A percentile compares a stretch with the other conserved stretches of the same genome.
Evolutionary conservation across 1,140 invertebrate genomes (phyloP).

Genomic region (Pseudomyrmex sp.): DNA sequence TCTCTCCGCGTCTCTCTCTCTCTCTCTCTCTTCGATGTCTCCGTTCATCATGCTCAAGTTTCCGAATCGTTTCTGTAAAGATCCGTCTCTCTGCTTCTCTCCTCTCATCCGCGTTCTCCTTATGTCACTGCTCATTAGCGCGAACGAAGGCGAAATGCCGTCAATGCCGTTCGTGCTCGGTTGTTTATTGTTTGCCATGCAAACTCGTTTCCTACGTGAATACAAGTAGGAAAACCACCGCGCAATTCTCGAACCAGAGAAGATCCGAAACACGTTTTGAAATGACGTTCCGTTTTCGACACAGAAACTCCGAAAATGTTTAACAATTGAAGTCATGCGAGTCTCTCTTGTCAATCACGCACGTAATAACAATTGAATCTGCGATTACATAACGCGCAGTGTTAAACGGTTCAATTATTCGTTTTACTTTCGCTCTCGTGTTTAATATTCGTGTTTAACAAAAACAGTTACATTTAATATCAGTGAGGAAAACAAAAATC

Average conservation of each 20-base stretch:
- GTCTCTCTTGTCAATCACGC: constrained; percentile 8
- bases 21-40: background rate
- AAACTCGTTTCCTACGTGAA: constrained; percentile 35
- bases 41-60: constrained; percentile 37
- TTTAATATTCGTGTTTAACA: background rate
- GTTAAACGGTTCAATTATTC: background rate
- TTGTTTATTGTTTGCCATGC: constrained; percentile 48
- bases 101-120: constrained; percentile 1
- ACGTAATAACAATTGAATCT: constrained; percentile 32
- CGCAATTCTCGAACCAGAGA: background rate
- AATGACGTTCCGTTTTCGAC: background rate
- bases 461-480: background rate
- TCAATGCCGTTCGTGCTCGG: constrained; percentile 23
- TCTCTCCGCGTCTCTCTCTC: constrained; percentile 8
- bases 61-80: constrained; percentile 39
- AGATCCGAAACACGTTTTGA: constrained; percentile 6
- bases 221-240: constrained; percentile 37
- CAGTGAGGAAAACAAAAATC: background rate
- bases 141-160: constrained; percentile 38
- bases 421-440: background rate
- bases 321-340: constrained; percentile 1
- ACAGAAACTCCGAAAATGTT: constrained; percentile 9
- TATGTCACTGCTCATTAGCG: constrained; percentile 48
- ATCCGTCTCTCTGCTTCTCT: constrained; percentile 8
- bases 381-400: background rate